Conservation (phyloP, 1,140 invertebrate genomes). For the Pinna nobilis region DNA sequence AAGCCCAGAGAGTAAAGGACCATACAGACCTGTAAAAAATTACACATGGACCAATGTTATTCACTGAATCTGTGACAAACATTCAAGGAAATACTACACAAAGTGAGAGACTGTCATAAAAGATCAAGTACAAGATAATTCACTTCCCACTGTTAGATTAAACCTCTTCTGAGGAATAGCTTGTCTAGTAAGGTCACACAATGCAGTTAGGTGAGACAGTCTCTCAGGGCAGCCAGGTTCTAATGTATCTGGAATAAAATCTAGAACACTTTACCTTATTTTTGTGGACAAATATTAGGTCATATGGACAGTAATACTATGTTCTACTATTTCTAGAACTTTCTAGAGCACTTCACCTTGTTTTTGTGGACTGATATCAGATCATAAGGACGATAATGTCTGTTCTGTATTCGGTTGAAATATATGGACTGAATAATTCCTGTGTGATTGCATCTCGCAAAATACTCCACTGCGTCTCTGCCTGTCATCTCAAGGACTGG, state of each 20-base stretch:
- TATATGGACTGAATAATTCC: constrained; percentile 71
- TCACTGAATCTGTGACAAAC: no score
- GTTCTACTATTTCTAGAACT: neutral
- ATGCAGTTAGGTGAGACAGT: no score
- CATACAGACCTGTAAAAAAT: no score
- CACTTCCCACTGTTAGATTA: no score
- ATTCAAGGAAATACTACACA: no score
- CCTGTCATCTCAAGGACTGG: constrained; percentile 65
- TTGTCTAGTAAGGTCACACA: no score
- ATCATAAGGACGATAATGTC: constrained; percentile 70
- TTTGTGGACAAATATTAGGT: constrained; percentile 68
- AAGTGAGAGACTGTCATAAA: no score
- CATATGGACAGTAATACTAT: constrained; percentile 71
- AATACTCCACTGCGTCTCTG: constrained; percentile 71
- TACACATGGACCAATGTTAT: no score
- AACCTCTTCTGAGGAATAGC: no score
- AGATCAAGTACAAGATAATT: no score
- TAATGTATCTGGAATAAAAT: neutral
- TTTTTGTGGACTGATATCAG: constrained; percentile 68
- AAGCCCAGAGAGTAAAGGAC: no score
- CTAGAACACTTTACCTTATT: constrained; percentile 57
- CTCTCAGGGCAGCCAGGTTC: no score
- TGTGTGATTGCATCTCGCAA: constrained; percentile 67
- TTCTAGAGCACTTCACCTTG: constrained; percentile 52
- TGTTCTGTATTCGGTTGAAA: constrained; percentile 66